Evolutionary conservation across 1,140 invertebrate species (phyloP), one percentile per base, ranked within the genome.

Genomic region (Caerostris darwini): DNA sequence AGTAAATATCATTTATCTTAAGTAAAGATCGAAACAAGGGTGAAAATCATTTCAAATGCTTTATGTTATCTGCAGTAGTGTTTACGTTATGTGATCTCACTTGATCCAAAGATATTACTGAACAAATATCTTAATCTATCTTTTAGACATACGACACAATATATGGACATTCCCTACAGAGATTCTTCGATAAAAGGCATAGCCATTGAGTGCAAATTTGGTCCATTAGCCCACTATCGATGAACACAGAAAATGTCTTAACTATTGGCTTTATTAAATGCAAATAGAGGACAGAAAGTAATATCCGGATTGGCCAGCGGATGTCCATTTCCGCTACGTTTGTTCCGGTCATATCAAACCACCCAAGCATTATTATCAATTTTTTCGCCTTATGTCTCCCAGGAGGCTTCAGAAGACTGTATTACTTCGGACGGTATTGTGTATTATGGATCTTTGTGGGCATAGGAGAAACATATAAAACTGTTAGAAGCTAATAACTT

Each of bases 211-310:
- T 34, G 12, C 69, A 77, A 77, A 77, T 77, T 77, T 34, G 69
- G 19, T 7, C 7, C 67, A n/a, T 19, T 77, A 77, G 69, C 8
- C 12, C 19, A 7, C 7, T 77, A 3, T 19, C 69, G 19, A 12
- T 34, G 69, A 8, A 50, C 5, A 34, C 19, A 50, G 34, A 19
- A 19, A 19, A 3, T 8, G 34, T 10, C 34, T 10, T 8, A 77
- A 50, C 19, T 50, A 77, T 56, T 83, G 54, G 54, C 53, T 83
- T 83, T 83, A 83, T 83, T 83, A 83, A 83, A 83, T 83, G 81
- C 81, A 56, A 83, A 83, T 83, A n/a, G 53, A 10, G 54, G 14
- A 54, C 10, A 54, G 81, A 83, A n/a, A 5, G 81, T 12, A 83
- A 83, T 83, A 83, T 57, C 81, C 53, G 81, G 81, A 5, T 57